These are phyloP conservation scores for Chinchilla lanigera DNA, from an alignment of 2,113 vertebrate genomes.

Conservation along the genomic window DNA sequence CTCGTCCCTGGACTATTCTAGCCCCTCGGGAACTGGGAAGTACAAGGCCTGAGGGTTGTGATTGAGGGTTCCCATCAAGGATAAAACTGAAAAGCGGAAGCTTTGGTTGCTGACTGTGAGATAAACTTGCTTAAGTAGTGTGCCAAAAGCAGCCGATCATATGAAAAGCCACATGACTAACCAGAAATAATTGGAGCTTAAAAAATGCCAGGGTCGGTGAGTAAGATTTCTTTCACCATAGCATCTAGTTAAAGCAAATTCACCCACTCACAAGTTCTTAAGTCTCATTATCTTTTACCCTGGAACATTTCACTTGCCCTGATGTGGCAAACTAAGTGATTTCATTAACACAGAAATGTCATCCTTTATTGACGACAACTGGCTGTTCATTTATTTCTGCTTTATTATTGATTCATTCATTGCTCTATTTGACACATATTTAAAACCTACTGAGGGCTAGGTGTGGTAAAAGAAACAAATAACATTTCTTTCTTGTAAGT, in stretches of 20 bases:
- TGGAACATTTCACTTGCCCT: constrained; percentile 15
- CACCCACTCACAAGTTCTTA: constrained; percentile 55
- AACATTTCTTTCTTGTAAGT: background rate
- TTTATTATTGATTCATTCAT: background rate
- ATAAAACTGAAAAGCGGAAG: constrained; percentile 77
- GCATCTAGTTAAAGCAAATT: constrained; percentile 48
- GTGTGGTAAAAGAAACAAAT: background rate
- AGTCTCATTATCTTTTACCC: constrained; percentile 19
- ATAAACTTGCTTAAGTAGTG: constrained; percentile 47
- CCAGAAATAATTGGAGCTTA: constrained; percentile 61
- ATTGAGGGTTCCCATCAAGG: constrained; percentile 42
- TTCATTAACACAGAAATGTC: constrained; percentile 56
- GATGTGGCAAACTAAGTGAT: constrained; percentile 2
- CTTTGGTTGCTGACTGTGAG: constrained; percentile 62
- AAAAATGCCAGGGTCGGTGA: constrained; percentile 46
- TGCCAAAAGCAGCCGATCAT: constrained; percentile 51
- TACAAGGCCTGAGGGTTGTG: background rate
- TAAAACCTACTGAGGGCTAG: background rate
- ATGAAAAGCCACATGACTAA: constrained; percentile 73
- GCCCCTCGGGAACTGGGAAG: constrained; percentile 5
- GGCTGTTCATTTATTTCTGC: background rate
- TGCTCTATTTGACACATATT: background rate
- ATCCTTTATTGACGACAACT: background rate
- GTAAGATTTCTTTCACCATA: constrained; percentile 67
- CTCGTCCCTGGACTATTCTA: background rate